These are phyloP conservation scores for Lucilia cuprina DNA, from an alignment of 1,140 invertebrate species.

Conservation along the genomic window DNA sequence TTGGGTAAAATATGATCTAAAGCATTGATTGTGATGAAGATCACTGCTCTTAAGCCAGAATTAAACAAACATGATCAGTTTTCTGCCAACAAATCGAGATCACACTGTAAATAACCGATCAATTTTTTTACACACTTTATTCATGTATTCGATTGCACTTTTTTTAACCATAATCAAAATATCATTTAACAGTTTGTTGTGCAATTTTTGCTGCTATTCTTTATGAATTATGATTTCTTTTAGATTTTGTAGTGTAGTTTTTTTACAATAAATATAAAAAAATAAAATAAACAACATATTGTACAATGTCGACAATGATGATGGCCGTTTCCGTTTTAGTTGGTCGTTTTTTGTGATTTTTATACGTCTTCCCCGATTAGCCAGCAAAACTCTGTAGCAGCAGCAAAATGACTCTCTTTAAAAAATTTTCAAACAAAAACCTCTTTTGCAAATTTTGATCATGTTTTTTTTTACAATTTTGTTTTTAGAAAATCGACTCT, in stretches of 20 bases:
- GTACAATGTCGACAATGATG: constrained; percentile 44
- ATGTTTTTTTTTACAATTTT: no score
- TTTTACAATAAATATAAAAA: background rate
- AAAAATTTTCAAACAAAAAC: background rate
- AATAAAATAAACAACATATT: constrained; percentile 37
- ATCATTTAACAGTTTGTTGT: background rate
- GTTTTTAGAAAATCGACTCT: background rate
- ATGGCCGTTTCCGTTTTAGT: constrained; percentile 61
- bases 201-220: background rate
- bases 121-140: no score
- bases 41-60: no score
- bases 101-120: no score
- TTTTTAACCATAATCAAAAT: no score
- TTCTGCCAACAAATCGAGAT: no score
- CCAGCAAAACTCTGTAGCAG: background rate
- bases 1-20: no score
- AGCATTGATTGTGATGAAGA: no score
- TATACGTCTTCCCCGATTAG: background rate
- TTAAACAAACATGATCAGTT: no score
- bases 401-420: background rate
- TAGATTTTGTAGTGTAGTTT: background rate
- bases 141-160: no score
- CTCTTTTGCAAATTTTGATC: background rate
- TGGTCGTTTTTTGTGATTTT: constrained; percentile 12
- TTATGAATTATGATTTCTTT: background rate